Base-by-base conservation (phyloP, 2,888 invertebrate genomes). In the Eristalinus sepulchralis region DNA sequence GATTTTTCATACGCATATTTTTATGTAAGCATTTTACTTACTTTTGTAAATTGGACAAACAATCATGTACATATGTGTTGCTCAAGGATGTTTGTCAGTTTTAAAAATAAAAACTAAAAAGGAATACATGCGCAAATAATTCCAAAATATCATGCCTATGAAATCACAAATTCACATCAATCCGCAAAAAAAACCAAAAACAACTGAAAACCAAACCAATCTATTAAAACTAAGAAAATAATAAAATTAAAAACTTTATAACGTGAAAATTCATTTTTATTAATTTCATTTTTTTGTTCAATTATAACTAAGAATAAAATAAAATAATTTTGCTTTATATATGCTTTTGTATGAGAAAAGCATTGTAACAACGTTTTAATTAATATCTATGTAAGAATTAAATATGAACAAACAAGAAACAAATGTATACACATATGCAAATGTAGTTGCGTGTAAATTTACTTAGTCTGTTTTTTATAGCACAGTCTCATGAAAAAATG, bases 401-500 rank as follows among this genome's bases (percentile, higher is more conserved):
- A 89, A 89, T 89, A 88, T 78, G 83, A 88, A 89, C 88, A 88
- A 88, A 88, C 88, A 88, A 83, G 82, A 85, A 88, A 83, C 68
- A 76, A 73, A 63, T 67, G 72, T 57, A 78, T 59, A 62, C 81
- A 81, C 83, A 71, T 53, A 77, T 66, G 64, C 53, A 33, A 67
- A 63, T 73, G 20, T 33, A 81, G 27, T 71, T 36, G 66, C 60
- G 86, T 80, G 33, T 66, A 66, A n/a, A 67, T 73, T 80, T 57
- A 24, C 24, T 57, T 57, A 11, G 57, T 57, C 24, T 57, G 22
- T 75, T 67, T 87, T 79, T 68, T 64, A 72, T 83, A 87, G 87
- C 83, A 87, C 87, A 87, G 87, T 87, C 87, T 83, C 78, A 87
- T 87, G 76, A 83, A 76, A n/a, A 60, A 73, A 85, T 77, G 81